Evolutionary conservation across 2,888 invertebrate species (phyloP).

Genomic region (Serrognathus titanus): DNA sequence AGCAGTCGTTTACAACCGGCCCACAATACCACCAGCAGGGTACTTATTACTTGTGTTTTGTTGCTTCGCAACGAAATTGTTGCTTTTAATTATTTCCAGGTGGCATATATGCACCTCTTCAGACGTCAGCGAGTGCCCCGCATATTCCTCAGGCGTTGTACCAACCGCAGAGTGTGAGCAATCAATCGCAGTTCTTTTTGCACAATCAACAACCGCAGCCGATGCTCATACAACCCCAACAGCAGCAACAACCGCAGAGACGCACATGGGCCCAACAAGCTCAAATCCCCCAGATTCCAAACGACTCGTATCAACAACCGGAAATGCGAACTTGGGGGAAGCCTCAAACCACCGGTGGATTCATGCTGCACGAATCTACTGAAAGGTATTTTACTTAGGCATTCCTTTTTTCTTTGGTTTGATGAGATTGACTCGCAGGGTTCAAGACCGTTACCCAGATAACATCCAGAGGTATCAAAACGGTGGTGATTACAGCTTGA

Average conservation of each 20-base stretch:
- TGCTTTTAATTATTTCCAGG: constrained; percentile 11
- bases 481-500: constrained; percentile 59
- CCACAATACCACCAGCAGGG: constrained; percentile 56
- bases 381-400: constrained; percentile 29
- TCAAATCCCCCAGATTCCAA: constrained; percentile 30
- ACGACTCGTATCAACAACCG: constrained; percentile 32
- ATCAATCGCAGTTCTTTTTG: constrained; percentile 61
- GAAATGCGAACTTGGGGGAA: constrained; percentile 46
- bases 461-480: constrained; percentile 58
- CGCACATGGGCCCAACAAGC: constrained; percentile 61
- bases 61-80: neutral
- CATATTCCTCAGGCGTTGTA: constrained; percentile 56
- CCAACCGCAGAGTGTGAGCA: constrained; percentile 33
- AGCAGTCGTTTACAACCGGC: constrained; percentile 31
- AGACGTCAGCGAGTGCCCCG: constrained; percentile 48
- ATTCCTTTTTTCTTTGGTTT: too few relatives aligned
- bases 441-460: constrained; percentile 35
- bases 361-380: constrained; percentile 63
- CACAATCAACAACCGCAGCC: constrained; percentile 61
- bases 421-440: constrained; percentile 29
- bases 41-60: constrained; percentile 8
- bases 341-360: constrained; percentile 51
- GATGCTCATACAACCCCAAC: constrained; percentile 47
- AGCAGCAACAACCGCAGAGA: constrained; percentile 54
- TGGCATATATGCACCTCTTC: constrained; percentile 37